Percentiles rank a stretch among this genome's conserved stretches.
Evolutionary conservation across 2,797 vertebrate genomes (phyloP).

Genomic region (Hippoglossus hippoglossus): DNA sequence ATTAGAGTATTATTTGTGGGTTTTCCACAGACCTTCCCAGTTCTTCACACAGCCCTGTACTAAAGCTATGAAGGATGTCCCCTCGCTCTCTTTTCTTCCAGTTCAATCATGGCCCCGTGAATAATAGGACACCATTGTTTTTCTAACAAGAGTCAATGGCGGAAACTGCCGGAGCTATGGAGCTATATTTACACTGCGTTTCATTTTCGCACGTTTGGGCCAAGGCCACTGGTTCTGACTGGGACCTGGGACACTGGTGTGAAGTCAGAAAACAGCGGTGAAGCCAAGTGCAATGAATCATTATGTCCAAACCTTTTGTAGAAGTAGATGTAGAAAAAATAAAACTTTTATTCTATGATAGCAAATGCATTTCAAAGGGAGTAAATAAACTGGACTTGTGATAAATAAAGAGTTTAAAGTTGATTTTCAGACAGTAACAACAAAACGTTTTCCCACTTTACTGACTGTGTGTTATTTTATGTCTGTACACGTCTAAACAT

Average conservation of each 20-base stretch:
- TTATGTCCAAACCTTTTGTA: background rate
- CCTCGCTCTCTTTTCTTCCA: constrained; percentile 45
- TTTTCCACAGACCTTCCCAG: no score
- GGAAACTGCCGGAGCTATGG: constrained; percentile 75
- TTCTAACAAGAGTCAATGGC: constrained; percentile 73
- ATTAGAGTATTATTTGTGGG: no score
- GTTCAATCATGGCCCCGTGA: constrained; percentile 55
- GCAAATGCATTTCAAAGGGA: background rate
- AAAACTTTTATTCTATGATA: no score
- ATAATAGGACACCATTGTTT: constrained; percentile 84
- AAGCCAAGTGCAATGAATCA: background rate
- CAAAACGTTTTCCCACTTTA: background rate
- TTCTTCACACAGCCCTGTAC: background rate
- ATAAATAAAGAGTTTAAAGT: background rate
- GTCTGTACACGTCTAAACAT: constrained; percentile 29
- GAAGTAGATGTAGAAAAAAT: no score
- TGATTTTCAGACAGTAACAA: background rate
- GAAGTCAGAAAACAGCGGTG: constrained; percentile 7
- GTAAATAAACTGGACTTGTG: background rate
- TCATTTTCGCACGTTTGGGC: constrained; percentile 67
- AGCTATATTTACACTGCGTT: constrained; percentile 76
- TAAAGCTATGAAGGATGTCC: constrained; percentile 35
- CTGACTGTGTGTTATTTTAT: constrained; percentile 4
- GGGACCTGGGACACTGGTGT: constrained; percentile 6
- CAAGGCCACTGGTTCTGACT: constrained; percentile 59